Evolutionary conservation across 2,888 invertebrate species (phyloP).

Genomic region (Nymphalis urticae): DNA sequence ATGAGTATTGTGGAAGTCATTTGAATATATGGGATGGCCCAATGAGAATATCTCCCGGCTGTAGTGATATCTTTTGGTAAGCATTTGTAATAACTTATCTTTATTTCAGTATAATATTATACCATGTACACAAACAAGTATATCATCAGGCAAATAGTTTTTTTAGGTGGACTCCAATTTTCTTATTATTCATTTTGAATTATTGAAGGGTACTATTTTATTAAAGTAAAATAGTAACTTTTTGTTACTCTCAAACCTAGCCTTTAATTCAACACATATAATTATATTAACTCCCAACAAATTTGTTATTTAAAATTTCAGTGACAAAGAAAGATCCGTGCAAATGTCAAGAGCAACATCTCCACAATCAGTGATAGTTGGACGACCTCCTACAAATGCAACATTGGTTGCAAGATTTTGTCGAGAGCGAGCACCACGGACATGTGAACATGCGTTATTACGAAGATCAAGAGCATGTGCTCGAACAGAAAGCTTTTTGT

Average conservation of each 20-base stretch:
- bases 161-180: neutral
- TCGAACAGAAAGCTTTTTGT: constrained; percentile 90
- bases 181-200: too few relatives aligned
- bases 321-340: constrained; percentile 75
- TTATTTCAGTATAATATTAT: constrained; percentile 31
- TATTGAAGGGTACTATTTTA: too few relatives aligned
- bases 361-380: constrained; percentile 73
- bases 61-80: constrained; percentile 92
- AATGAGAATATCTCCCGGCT: constrained; percentile 86
- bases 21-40: constrained; percentile 94
- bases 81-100: constrained; percentile 45
- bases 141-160: too few relatives aligned
- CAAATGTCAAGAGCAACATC: constrained; percentile 78
- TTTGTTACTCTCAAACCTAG: too few relatives aligned
- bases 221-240: too few relatives aligned
- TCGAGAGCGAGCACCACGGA: constrained; percentile 89
- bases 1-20: constrained; percentile 91
- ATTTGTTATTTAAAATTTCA: constrained; percentile 41
- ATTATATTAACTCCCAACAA: neutral
- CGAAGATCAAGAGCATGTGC: constrained; percentile 87
- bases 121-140: too few relatives aligned
- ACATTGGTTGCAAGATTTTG: constrained; percentile 91
- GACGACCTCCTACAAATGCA: constrained; percentile 86
- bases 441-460: constrained; percentile 91
- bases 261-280: too few relatives aligned